Conservation (phyloP, 2,888 invertebrate species). For the Carcina quercana region DNA sequence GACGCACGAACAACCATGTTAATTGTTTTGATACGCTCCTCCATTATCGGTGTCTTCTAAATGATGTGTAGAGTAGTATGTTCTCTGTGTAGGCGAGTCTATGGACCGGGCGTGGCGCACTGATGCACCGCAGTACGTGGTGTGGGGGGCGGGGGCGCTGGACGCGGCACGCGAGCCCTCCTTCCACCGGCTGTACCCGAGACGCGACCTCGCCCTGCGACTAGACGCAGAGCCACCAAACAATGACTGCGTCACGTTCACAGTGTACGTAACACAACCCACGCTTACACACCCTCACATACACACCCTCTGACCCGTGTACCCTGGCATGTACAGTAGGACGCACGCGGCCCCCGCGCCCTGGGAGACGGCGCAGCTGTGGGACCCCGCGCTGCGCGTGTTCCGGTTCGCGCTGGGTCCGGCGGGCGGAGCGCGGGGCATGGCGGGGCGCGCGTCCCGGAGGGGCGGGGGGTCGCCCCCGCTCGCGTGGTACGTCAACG, state of each 20-base stretch:
- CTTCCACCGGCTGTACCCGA: conserved; percentile 88
- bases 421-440: conserved; percentile 86
- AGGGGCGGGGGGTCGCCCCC: conserved; percentile 79
- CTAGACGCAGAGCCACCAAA: conserved; percentile 76
- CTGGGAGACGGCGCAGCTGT: conserved; percentile 79
- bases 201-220: conserved; percentile 78
- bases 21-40: background rate
- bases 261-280: conserved; percentile 41
- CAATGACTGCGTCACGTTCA: conserved; percentile 85
- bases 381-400: conserved; percentile 81
- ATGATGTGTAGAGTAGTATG: background rate
- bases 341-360: conserved; percentile 27
- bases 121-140: conserved; percentile 78
- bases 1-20: conserved; percentile 66
- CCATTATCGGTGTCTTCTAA: background rate
- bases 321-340: conserved; percentile 17
- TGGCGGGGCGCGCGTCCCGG: conserved; percentile 72
- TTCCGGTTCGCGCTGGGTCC: conserved; percentile 90
- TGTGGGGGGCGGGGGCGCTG: conserved; percentile 90
- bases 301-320: background rate
- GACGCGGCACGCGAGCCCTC: conserved; percentile 86
- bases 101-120: conserved; percentile 83
- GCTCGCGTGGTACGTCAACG: conserved; percentile 96
- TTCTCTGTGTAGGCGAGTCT: conserved; percentile 75
- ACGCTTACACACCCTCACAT: background rate